Evolutionary conservation across 2,113 vertebrate genomes (phyloP).

Genomic region (Bucco capensis): DNA sequence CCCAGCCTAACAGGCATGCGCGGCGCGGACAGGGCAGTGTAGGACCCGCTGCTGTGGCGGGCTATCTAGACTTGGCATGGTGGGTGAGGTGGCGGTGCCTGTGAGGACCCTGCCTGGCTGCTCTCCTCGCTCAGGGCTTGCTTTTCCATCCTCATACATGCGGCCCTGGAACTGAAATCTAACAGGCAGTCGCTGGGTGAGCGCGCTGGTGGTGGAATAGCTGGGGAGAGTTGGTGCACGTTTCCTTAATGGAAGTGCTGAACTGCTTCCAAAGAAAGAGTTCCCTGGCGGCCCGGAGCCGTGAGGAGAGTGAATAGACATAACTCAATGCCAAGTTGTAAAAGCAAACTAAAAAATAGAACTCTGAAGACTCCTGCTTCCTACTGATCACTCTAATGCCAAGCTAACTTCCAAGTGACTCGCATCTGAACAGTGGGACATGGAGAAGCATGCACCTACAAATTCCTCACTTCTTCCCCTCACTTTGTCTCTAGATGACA

Average conservation of each 20-base stretch:
- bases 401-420: neutral
- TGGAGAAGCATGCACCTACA: rapidly evolving
- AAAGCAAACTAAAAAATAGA: neutral
- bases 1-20: neutral
- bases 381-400: neutral
- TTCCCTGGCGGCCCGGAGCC: neutral
- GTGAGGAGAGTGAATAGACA: neutral
- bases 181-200: rapidly evolving
- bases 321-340: neutral
- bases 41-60: neutral
- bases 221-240: rapidly evolving
- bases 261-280: neutral
- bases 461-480: neutral
- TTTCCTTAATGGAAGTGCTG: neutral
- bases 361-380: neutral
- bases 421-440: rapidly evolving
- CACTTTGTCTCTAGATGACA: neutral
- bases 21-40: neutral
- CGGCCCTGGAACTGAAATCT: neutral
- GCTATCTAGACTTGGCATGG: rapidly evolving
- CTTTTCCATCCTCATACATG: too few species aligned
- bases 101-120: neutral
- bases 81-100: rapidly evolving
- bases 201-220: neutral
- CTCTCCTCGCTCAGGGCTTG: rapidly evolving